Evolutionary conservation across 2,797 vertebrate species (phyloP), one percentile per base, ranked within the genome.

Genomic region (Pseudochaenichthys georgianus): DNA sequence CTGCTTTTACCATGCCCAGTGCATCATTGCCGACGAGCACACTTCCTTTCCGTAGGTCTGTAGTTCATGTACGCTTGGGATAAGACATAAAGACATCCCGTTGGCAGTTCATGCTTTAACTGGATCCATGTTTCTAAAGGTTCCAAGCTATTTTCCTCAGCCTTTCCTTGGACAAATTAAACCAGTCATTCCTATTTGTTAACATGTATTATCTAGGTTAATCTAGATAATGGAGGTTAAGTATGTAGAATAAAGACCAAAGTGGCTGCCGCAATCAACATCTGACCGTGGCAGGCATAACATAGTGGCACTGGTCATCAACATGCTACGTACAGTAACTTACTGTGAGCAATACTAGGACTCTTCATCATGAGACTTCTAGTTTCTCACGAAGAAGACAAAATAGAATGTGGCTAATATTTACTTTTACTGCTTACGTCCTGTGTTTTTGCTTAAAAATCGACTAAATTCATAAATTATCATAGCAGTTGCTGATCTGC

Each of bases 121-220:
- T 87, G 77, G 80, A 89, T 82, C 75, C 68, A 31, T 76, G 77
- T 85, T 83, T 85, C 83, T 85, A 78, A 73, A 83, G 64, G 21
- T 65, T 77, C 38, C 15, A 50, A 78, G 65, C 45, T 64, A 51
- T 69, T 82, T 84, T 63, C 66, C 55, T 54, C 57, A n/a, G 43
- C 53, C 52, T 50, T 66, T 38, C 34, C 34, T 38, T 38, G 34
- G 34, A 7, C 8, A 9, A 38, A 7, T 38, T 9, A 38, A 38
- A 38, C 34, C 34, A 38, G 34, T 9, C 28, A 28, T 28, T 28
- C 34, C 34, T 38, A 38, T 38, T 38, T 38, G 34, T 38, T 38
- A 38, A 38, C 34, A 9, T 38, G 34, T 9, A 38, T 38, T 38
- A 38, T 38, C 34, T 38, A 2, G 34, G 34, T 38, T 38, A 9